Evolutionary conservation across 2,888 invertebrate genomes (phyloP), one percentile per base, ranked within the genome.

Genomic region (Drosophila silvestris): DNA sequence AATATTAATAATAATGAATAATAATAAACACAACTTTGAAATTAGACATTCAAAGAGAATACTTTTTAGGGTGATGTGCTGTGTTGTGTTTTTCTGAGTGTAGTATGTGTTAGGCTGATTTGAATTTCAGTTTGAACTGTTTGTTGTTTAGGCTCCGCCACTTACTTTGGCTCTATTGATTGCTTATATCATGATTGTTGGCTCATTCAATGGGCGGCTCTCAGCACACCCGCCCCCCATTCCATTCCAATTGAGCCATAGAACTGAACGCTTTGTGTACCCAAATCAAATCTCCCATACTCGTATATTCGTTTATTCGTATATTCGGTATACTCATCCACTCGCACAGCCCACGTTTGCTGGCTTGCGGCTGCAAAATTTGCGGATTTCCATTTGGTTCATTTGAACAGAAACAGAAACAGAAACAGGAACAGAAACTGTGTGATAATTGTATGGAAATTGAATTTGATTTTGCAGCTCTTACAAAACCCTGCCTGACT

Each of bases 381-480:
- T 73, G 51, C 54, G 47, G 70, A 65, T 69, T 80, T 81, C 71
- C 77, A 71, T 80, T 70, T 80, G 77, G 61, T 77, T 77, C 61
- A 77, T 75, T 80, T 82, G 68, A 75, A 77, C 71, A 69, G 77
- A 70, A 85, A 77, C 71, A 69, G 77, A 70, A 85, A 79, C 81
- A 69, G 77, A 70, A 85, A 77, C 81, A 69, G 77, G 69, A 85
- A 77, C 71, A 69, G 77, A 70, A 85, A 79, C 81, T 83, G 70
- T 77, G 60, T 51, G 76, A 89, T 86, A 85, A 79, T 89, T 81
- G 84, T 89, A 84, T 89, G 89, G 77, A 86, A 85, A 85, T 86
- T 81, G 82, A 89, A 83, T 88, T 85, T 74, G 58, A 73, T 76
- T 81, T 32, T 19, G n/a, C 12, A 28, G 19, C 19, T 33, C 16